Conservation (phyloP, 2,797 vertebrate genomes). For the Phataginus tetradactyla region DNA sequence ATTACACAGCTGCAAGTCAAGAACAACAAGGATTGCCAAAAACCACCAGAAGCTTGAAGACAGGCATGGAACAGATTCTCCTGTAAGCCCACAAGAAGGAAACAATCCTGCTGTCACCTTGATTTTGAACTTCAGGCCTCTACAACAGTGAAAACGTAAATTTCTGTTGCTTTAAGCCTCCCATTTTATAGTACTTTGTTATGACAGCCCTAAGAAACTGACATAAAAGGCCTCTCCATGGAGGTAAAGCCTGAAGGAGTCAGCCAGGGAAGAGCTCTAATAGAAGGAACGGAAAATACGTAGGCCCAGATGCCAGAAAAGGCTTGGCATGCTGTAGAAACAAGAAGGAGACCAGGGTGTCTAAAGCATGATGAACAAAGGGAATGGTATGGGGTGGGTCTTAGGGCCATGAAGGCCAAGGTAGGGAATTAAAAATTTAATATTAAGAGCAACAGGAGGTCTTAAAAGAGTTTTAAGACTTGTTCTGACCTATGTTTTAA, state of each 20-base stretch:
- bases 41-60: not conserved
- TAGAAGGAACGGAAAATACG: not conserved
- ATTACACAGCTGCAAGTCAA: not conserved
- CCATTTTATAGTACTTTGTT: not conserved
- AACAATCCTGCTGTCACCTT: not conserved
- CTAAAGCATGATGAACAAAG: not conserved
- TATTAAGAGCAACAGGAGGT: not conserved
- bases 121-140: not conserved
- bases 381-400: not conserved
- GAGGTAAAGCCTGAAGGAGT: not conserved
- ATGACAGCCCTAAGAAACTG: not conserved
- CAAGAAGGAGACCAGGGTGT: not conserved
- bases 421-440: not conserved
- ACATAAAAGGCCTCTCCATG: not conserved
- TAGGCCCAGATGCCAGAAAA: not conserved
- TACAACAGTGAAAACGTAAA: not conserved
- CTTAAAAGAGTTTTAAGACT: not conserved
- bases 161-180: not conserved
- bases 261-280: conserved; percentile 16
- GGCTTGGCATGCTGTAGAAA: not conserved
- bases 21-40: not conserved
- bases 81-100: not conserved
- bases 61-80: not conserved
- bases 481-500: not conserved
- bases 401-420: not conserved